Evolutionary conservation across 2,888 invertebrate species (phyloP), one percentile per base, ranked within the genome.

Genomic region (Linnaemya vulpina): DNA sequence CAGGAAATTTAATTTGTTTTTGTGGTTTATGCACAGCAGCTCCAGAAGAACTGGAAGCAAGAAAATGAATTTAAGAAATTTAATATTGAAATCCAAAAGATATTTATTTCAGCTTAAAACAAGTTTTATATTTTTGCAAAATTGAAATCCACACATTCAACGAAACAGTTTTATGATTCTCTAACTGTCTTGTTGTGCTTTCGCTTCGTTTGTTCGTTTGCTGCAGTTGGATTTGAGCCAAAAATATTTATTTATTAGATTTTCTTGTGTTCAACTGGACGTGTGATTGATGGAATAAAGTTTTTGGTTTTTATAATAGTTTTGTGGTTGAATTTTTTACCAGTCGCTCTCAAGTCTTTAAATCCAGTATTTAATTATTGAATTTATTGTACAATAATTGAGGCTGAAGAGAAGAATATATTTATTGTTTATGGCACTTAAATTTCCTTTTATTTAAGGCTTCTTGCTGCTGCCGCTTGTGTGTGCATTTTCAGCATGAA

Each of bases 1-100:
- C 58, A 75, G 83, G 55, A 70, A 79, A 74, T 75, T 71, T 70
- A 79, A 84, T 84, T 79, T 79, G 65, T 79, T 79, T 83, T 70
- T 78, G 68, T 51, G 75, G 75, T 70, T 83, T 71, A 46, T 71
- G 53, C 63, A 63, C 38, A 73, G 35, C 17, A 73, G 22, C 20
- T 35, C 30, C n/a, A 17, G 9, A 9, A 10, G 49, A 35, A 22
- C 17, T 11, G 51, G n/a, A 15, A 63, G n/a, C 51, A 30, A 20
- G 35, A 40, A 9, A 63, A n/a, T n/a, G 15, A 46, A 46, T 46
- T 46, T 46, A 15, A 46, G 4, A 46, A 4, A 46, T 46, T 46
- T 46, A 46, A 46, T 46, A 46, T 7, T 46, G 2, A 0, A 46
- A 46, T 43, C 15, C 5, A 15, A 46, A 40, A 11, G 3, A 46